These are phyloP conservation scores for Mythimna loreyi DNA, from an alignment of 2,888 invertebrate genomes.

Conservation along the genomic window DNA sequence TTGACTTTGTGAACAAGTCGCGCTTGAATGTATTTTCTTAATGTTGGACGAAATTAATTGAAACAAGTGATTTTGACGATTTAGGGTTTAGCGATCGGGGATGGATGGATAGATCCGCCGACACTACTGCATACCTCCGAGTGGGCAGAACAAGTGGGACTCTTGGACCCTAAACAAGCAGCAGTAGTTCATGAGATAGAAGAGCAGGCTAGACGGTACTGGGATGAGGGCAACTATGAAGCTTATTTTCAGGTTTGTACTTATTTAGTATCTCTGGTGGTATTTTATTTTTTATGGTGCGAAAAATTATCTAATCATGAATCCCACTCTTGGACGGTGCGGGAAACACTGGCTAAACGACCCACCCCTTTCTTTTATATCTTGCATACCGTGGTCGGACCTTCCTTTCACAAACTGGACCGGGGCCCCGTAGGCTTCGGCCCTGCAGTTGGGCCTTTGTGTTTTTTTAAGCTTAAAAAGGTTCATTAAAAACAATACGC, in stretches of 20 bases:
- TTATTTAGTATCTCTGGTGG: neutral
- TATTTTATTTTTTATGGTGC: too few species aligned
- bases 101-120: slow-evolving; percentile 31
- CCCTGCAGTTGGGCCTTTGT: too few species aligned
- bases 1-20: too few species aligned
- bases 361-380: too few species aligned
- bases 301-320: too few species aligned
- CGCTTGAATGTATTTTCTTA: too few species aligned
- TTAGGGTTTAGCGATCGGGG: slow-evolving; percentile 17
- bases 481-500: neutral
- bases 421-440: too few species aligned
- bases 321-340: too few species aligned
- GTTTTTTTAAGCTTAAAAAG: too few species aligned
- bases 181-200: slow-evolving; percentile 27
- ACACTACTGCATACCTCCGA: slow-evolving; percentile 28
- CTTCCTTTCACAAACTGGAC: too few species aligned
- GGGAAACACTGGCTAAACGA: too few species aligned
- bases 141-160: slow-evolving; percentile 48
- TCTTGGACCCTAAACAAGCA: slow-evolving; percentile 44
- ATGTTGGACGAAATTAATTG: neutral
- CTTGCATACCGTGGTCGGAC: too few species aligned
- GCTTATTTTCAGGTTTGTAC: slow-evolving; percentile 2
- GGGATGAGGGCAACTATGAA: slow-evolving; percentile 23
- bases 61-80: neutral
- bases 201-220: slow-evolving; percentile 35